Evolutionary conservation across 2,797 vertebrate genomes (phyloP), one percentile per base, ranked within the genome.

Genomic region (Hoplostethus mediterraneus): DNA sequence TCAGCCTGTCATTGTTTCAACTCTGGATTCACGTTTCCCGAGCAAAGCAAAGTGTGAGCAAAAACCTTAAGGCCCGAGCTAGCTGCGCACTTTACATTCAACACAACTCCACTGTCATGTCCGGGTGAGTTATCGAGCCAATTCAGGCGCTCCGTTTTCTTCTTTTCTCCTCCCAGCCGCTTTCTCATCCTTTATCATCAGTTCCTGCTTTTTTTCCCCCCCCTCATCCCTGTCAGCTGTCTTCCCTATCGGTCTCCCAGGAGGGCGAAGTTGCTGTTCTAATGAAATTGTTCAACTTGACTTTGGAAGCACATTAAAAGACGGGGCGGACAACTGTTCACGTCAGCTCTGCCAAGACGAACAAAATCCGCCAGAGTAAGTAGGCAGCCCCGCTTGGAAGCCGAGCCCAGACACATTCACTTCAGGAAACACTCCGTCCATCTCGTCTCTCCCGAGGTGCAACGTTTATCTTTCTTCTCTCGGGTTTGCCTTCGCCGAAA

Each of bases 221-320:
- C n/a, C n/a, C n/a, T n/a, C 10, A 21, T 62, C 72, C 25, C 40
- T 51, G 80, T 87, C 83, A 78, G 81, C 71, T 70, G 81, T 80
- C 73, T 21, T 71, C 56, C 52, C 57, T 70, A 60, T 82, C 66
- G 45, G 67, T 82, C 75, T 87, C 86, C 83, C 79, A 45, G 58
- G 80, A 87, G 81, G 80, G 70, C 76, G 77, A 75, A 81, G 77
- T 21, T 59, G 64, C 70, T 55, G 70, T 49, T 83, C 77, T 92
- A 89, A 91, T 93, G 80, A 90, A 92, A 90, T 80, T 80, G 80
- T 89, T 86, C 75, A 75, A 83, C 83, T 86, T 88, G 84, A 89
- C 89, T 91, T 90, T 93, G 91, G 93, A 93, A 80, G 81, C 49
- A 89, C 80, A 84, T 89, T 63, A 88, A 90, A 90, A 84, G 73